These are phyloP conservation scores for Sinohyriopsis cumingii DNA, from an alignment of 2,888 invertebrate species.

Conservation along the genomic window DNA sequence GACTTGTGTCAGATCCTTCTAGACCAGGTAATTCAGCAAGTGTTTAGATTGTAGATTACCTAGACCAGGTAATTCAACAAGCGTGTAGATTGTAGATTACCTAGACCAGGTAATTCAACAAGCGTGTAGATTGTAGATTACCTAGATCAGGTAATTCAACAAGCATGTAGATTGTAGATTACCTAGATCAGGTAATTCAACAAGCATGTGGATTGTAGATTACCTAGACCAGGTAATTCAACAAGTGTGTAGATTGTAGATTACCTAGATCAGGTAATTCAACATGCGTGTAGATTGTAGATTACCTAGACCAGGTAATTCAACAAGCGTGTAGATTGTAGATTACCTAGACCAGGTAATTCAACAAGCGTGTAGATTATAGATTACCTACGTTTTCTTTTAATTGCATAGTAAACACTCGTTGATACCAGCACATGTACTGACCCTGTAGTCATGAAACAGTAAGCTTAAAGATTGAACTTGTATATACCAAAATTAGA, in stretches of 20 bases:
- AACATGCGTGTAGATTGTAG: too few species aligned
- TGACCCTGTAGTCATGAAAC: too few species aligned
- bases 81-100: too few species aligned
- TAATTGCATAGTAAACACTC: too few species aligned
- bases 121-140: too few species aligned
- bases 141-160: conserved; percentile 65
- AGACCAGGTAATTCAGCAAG: conserved; percentile 63
- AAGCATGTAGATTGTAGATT: background rate
- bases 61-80: conserved; percentile 62
- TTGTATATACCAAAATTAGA: too few species aligned
- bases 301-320: conserved; percentile 67
- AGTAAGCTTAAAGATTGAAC: too few species aligned
- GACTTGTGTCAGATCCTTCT: conserved; percentile 68
- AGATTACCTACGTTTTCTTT: too few species aligned
- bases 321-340: too few species aligned
- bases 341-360: conserved; percentile 67
- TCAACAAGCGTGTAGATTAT: background rate
- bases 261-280: conserved; percentile 67
- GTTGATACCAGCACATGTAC: too few species aligned
- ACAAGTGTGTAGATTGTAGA: too few species aligned
- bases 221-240: conserved; percentile 67
- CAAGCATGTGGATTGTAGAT: background rate
- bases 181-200: conserved; percentile 66
- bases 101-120: conserved; percentile 64
- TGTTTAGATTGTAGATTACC: too few species aligned